phyloP scores from a whole-genome alignment of 1,140 invertebrate species.

The Papilio glaucus region DNA sequence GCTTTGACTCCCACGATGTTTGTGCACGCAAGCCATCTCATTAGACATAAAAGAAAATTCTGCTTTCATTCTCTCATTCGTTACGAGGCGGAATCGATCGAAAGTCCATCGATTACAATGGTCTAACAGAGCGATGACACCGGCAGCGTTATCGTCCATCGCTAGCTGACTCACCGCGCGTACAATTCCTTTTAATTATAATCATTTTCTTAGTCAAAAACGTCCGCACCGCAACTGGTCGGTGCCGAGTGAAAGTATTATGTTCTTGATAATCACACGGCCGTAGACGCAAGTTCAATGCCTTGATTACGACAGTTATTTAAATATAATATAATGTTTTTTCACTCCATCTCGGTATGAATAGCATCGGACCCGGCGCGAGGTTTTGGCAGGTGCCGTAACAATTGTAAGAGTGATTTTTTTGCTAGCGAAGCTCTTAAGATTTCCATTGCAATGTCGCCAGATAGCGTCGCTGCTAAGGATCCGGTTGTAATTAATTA shows the following conservation, averaged over 20 bases:
- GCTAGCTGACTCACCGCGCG: slow-evolving; percentile 68
- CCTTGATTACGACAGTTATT: slow-evolving; percentile 77
- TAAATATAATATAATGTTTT: slow-evolving; percentile 67
- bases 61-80: slow-evolving; percentile 52
- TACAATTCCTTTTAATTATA: slow-evolving; percentile 78
- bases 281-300: slow-evolving; percentile 77
- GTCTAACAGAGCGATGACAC: slow-evolving; percentile 63
- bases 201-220: slow-evolving; percentile 73
- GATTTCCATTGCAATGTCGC: slow-evolving; percentile 48
- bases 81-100: slow-evolving; percentile 55
- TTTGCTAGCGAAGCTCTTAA: slow-evolving; percentile 41
- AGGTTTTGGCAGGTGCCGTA: slow-evolving; percentile 51
- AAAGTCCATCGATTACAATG: slow-evolving; percentile 71
- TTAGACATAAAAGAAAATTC: slow-evolving; percentile 58
- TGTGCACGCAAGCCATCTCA: slow-evolving; percentile 70
- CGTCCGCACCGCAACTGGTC: slow-evolving; percentile 61
- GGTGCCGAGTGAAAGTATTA: slow-evolving; percentile 77
- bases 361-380: slow-evolving; percentile 51
- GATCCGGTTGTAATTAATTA: slow-evolving; percentile 62
- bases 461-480: slow-evolving; percentile 36
- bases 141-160: slow-evolving; percentile 66
- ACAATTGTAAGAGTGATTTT: slow-evolving; percentile 52
- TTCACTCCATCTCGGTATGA: slow-evolving; percentile 67
- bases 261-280: slow-evolving; percentile 69
- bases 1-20: slow-evolving; percentile 53